A percentile compares a stretch with the other conserved stretches of the same genome.
Evolutionary conservation across 2,888 invertebrate genomes (phyloP).

Genomic region (Chalcis sispes): DNA sequence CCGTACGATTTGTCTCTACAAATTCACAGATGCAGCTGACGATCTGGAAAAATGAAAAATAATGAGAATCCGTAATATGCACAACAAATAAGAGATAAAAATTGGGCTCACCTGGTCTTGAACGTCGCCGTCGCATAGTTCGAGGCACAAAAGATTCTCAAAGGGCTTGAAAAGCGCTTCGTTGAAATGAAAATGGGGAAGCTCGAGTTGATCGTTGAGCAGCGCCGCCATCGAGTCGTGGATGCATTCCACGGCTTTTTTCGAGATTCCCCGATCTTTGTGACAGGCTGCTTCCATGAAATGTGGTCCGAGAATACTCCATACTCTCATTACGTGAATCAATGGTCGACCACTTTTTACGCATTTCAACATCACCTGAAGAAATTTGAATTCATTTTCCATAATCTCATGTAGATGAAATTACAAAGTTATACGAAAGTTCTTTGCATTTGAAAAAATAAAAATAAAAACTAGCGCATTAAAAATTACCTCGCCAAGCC

Average conservation of each 20-base stretch:
- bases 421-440: background rate
- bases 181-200: constrained; percentile 96
- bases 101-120: constrained; percentile 79
- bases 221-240: constrained; percentile 94
- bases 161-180: constrained; percentile 96
- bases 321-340: constrained; percentile 92
- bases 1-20: constrained; percentile 94
- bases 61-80: background rate
- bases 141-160: constrained; percentile 94
- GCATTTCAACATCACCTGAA: constrained; percentile 85
- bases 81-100: background rate
- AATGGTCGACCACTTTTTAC: constrained; percentile 91
- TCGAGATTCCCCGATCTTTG: constrained; percentile 91
- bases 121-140: constrained; percentile 94
- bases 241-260: constrained; percentile 93
- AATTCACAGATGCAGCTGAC: constrained; percentile 97
- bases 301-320: constrained; percentile 95
- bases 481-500: constrained; percentile 84
- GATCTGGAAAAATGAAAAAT: constrained; percentile 80
- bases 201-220: constrained; percentile 90
- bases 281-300: constrained; percentile 97
- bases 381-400: background rate
- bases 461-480: background rate
- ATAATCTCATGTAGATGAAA: background rate
- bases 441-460: background rate